These are phyloP conservation scores for Sarcophaga variegata DNA, from an alignment of 2,888 invertebrate species.

Conservation along the genomic window DNA sequence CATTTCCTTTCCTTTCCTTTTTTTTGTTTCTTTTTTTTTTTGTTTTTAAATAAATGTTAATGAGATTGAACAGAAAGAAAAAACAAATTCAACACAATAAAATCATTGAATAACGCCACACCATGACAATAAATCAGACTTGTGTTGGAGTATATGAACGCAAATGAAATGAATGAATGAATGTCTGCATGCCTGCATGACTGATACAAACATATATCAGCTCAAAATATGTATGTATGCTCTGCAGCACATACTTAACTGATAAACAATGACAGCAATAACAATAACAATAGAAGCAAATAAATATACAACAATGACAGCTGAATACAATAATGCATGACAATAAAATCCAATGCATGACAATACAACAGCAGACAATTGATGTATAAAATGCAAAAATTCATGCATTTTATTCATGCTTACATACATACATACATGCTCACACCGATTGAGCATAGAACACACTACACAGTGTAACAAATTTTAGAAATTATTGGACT, in stretches of 20 bases:
- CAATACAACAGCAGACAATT: slow-evolving; percentile 36
- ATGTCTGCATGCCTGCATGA: slow-evolving; percentile 6
- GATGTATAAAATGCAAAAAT: slow-evolving; percentile 38
- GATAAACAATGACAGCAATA: slow-evolving; percentile 8
- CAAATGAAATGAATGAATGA: neutral
- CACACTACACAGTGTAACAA: neutral
- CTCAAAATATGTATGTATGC: neutral
- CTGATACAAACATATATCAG: neutral
- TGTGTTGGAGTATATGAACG: neutral
- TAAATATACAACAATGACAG: slow-evolving; percentile 34
- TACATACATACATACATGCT: neutral
- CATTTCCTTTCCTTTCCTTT: no score
- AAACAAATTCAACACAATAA: neutral
- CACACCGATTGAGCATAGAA: neutral
- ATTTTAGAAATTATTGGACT: neutral
- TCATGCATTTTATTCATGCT: slow-evolving; percentile 16
- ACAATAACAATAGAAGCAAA: slow-evolving; percentile 25
- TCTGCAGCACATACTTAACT: neutral
- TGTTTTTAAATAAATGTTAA: no score
- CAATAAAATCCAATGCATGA: slow-evolving; percentile 19
- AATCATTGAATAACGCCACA: slow-evolving; percentile 39
- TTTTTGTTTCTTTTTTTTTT: no score
- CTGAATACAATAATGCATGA: slow-evolving; percentile 6
- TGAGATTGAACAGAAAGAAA: no score
- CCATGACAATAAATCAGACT: slow-evolving; percentile 40